Evolutionary conservation across 1,140 invertebrate species (phyloP).

Genomic region (Heliothis virescens): DNA sequence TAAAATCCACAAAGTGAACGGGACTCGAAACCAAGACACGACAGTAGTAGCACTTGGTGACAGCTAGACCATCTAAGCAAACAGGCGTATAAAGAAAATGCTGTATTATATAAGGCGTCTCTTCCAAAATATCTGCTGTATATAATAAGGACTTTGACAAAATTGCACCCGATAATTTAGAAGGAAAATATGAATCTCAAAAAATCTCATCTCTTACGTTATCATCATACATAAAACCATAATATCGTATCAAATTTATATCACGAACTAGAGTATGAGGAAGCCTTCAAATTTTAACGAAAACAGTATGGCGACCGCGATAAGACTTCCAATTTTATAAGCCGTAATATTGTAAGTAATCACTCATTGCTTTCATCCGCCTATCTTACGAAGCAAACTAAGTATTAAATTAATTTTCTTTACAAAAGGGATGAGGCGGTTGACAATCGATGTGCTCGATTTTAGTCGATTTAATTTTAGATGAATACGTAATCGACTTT

Average conservation of each 20-base stretch:
- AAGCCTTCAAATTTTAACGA: conserved; percentile 34
- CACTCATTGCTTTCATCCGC: conserved; percentile 30
- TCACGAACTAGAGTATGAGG: conserved; percentile 11
- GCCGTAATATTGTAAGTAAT: conserved; percentile 44
- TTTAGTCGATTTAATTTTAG: conserved; percentile 18
- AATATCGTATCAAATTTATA: conserved; percentile 6
- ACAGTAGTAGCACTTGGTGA: too few species aligned
- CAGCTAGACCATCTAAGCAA: too few species aligned
- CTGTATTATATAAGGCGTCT: too few species aligned
- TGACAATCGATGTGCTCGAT: conserved; percentile 17
- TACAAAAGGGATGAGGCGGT: conserved; percentile 28
- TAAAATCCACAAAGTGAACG: too few species aligned
- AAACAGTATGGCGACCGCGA: conserved; percentile 33
- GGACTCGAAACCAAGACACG: too few species aligned
- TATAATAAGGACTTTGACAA: neutral
- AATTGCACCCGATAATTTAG: neutral
- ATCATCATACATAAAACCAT: too few species aligned
- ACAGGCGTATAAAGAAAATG: too few species aligned
- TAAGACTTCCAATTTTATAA: conserved; percentile 39
- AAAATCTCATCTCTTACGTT: neutral
- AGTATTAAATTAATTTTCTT: conserved; percentile 40
- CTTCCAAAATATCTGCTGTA: too few species aligned
- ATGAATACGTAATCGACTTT: conserved; percentile 20
- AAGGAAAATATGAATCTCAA: neutral
- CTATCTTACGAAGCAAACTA: conserved; percentile 28